Base-by-base conservation (phyloP, 2,888 invertebrate species). In the Blastobasis adustella region DNA sequence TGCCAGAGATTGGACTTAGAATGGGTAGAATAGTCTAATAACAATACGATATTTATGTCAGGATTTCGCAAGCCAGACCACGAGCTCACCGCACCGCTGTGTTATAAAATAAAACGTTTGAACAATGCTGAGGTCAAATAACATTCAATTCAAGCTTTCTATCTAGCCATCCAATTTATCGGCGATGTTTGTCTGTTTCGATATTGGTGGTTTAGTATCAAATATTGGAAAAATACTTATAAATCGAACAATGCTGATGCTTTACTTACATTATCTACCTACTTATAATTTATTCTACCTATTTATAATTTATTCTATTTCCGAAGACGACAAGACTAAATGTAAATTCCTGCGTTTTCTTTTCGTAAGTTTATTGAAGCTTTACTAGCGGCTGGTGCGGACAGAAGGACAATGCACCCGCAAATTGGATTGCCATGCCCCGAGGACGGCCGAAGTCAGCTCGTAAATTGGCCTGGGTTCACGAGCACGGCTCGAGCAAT, bases 371-470 rank as follows among this genome's bases (percentile, higher is more conserved):
- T 53, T 48, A 42, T 44, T 40, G 38, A 54, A 44, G 50, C 41
- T 46, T 53, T 49, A 46, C 23, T 49, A 46, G 48, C 56, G 49
- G 52, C 42, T 45, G 54, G 52, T 58, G 60, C 58, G 64, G 67
- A 73, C 71, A 70, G 69, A 62, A 70, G 73, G 74, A 84, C 83
- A 83, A 81, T 83, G 79, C 75, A 61, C 69, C 73, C 66, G 67
- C 79, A 85, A 85, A 86, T 86, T 84, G 85, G 79, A 82, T 81
- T 79, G 79, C 73, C 69, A 60, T 69, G 71, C 71, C 67, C 65
- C 65, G 65, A 73, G 74, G 69, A 70, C 66, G 66, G 64, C 59
- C 66, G 62, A 72, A 72, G 71, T 67, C 64, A 60, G 57, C 57
- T 58, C 69, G 71, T 82, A 82, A 84, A 84, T 82, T 82, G 76